Percentiles rank a stretch among this genome's conserved stretches.
Conservation (phyloP, 2,888 invertebrate species). For the Zhuqinia jingwanae region DNA sequence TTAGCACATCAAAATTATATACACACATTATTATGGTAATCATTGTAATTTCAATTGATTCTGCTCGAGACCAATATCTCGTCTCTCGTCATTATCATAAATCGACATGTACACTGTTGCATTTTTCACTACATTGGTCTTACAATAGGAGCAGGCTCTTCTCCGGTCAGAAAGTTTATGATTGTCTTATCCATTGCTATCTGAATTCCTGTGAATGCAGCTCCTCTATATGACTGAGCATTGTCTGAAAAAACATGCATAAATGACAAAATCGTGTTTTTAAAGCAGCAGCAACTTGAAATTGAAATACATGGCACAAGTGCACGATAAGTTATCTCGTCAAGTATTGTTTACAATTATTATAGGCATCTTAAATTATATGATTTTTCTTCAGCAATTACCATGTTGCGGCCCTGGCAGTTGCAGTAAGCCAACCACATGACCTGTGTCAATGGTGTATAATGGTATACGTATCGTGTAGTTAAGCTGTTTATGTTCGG, state of each 20-base stretch:
- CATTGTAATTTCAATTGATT: background rate
- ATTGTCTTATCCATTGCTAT: slow-evolving; percentile 78
- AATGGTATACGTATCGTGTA: slow-evolving; percentile 73
- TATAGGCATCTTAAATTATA: background rate
- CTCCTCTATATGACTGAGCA: slow-evolving; percentile 75
- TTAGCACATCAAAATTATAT: background rate
- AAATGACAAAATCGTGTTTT: background rate
- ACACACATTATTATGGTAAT: background rate
- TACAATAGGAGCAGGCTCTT: slow-evolving; percentile 67
- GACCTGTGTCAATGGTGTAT: slow-evolving; percentile 68
- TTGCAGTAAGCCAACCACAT: slow-evolving; percentile 59
- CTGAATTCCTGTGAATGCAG: slow-evolving; percentile 78
- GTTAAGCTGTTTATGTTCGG: slow-evolving; percentile 43
- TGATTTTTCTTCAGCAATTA: slow-evolving; percentile 14
- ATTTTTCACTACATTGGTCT: slow-evolving; percentile 6
- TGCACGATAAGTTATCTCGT: no score
- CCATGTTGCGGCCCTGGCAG: slow-evolving; percentile 73
- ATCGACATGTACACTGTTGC: background rate
- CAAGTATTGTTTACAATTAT: background rate
- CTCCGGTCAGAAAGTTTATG: slow-evolving; percentile 72
- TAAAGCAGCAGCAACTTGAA: no score
- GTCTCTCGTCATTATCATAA: background rate
- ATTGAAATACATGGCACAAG: no score
- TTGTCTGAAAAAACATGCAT: slow-evolving; percentile 54
- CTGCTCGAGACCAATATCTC: background rate